Evolutionary conservation across 2,797 vertebrate genomes (phyloP).

Genomic region (Carduelis carduelis): DNA sequence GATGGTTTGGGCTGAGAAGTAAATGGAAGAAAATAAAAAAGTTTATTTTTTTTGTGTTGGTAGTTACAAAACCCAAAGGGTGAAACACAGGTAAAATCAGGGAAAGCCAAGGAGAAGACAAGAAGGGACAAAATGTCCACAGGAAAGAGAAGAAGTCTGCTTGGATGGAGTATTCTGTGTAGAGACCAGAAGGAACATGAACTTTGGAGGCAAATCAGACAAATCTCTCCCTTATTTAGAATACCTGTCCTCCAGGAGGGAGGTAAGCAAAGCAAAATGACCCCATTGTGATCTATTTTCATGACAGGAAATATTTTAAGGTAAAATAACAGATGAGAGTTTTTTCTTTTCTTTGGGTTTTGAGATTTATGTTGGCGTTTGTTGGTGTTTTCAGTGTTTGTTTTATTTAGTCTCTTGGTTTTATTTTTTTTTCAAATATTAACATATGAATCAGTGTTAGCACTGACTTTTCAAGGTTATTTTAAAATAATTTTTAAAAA

Average conservation of each 20-base stretch:
- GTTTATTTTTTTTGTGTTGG: neutral
- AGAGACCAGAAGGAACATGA: neutral
- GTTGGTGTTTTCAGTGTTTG: neutral
- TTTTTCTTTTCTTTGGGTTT: neutral
- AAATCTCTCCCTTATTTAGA: neutral
- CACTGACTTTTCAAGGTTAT: neutral
- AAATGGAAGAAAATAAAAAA: neutral
- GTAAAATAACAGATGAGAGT: neutral
- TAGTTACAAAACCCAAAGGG: neutral
- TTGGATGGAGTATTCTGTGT: neutral
- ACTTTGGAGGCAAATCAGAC: neutral
- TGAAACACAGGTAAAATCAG: neutral
- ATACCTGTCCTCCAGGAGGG: neutral
- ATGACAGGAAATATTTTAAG: neutral
- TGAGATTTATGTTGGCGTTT: neutral
- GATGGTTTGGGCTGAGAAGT: neutral
- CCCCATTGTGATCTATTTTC: neutral
- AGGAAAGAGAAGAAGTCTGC: neutral
- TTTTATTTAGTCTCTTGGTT: neutral
- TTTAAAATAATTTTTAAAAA: neutral
- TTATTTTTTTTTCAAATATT: neutral
- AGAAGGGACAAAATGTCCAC: neutral
- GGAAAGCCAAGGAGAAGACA: neutral
- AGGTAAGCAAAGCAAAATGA: neutral
- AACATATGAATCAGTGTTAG: neutral